phyloP scores from a whole-genome alignment of 2,888 invertebrate genomes.

The Apoderus coryli region DNA sequence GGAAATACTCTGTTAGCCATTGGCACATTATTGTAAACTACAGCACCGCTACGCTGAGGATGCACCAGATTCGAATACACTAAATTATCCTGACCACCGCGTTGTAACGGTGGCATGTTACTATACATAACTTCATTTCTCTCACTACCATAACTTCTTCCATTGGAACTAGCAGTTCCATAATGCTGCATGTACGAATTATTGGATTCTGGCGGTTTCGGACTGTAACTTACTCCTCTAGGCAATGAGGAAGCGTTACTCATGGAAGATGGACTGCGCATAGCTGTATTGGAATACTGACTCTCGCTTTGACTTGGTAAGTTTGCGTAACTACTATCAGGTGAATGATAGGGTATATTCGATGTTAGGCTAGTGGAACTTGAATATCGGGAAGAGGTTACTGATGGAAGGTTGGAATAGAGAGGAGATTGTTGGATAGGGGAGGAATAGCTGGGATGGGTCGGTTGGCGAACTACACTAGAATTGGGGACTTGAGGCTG shows the following conservation, averaged over 20 bases:
- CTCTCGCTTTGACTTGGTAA: constrained; percentile 16
- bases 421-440: constrained; percentile 41
- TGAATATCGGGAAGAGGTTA: constrained; percentile 28
- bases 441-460: constrained; percentile 63
- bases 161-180: no score
- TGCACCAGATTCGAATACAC: constrained; percentile 41
- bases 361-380: constrained; percentile 23
- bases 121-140: constrained; percentile 28
- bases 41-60: constrained; percentile 28
- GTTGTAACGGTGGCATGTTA: constrained; percentile 22
- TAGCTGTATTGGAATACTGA: constrained; percentile 21
- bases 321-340: constrained; percentile 24
- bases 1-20: constrained; percentile 20
- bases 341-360: constrained; percentile 14
- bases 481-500: constrained; percentile 15
- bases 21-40: constrained; percentile 43
- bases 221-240: constrained; percentile 15
- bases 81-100: constrained; percentile 35
- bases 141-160: no score
- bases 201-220: constrained; percentile 1
- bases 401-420: constrained; percentile 31
- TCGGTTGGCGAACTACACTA: constrained; percentile 4
- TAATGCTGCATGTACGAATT: no score
- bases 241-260: constrained; percentile 19
- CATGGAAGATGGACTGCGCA: constrained; percentile 19